Conservation (phyloP, 1,140 invertebrate species). For the Bacillus rossius region DNA sequence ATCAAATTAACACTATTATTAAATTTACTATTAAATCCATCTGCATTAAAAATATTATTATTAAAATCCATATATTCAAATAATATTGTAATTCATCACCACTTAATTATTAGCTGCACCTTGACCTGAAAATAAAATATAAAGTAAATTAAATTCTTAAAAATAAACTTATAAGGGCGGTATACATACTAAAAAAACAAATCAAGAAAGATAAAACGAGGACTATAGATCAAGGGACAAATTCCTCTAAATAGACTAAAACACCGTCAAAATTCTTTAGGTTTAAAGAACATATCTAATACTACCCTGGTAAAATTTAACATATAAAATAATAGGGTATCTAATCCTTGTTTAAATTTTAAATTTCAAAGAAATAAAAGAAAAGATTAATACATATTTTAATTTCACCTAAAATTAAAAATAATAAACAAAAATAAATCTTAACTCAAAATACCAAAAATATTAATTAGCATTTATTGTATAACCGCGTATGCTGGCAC, state of each 20-base stretch:
- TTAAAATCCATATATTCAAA: slow-evolving; percentile 34
- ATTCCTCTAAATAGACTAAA: slow-evolving; percentile 52
- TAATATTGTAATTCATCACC: slow-evolving; percentile 46
- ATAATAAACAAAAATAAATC: slow-evolving; percentile 28
- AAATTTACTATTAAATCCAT: slow-evolving; percentile 51
- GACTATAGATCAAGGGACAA: slow-evolving; percentile 52
- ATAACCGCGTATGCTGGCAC: slow-evolving; percentile 53
- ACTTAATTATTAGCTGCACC: slow-evolving; percentile 48
- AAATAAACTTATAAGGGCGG: slow-evolving; percentile 49
- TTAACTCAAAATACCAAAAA: slow-evolving; percentile 29
- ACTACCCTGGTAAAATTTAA: slow-evolving; percentile 42
- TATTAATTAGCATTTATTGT: slow-evolving; percentile 37
- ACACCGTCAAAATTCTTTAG: slow-evolving; percentile 52
- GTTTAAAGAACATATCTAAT: slow-evolving; percentile 47
- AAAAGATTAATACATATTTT: slow-evolving; percentile 37
- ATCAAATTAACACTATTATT: slow-evolving; percentile 34
- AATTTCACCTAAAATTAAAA: slow-evolving; percentile 29
- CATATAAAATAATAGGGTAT: slow-evolving; percentile 54
- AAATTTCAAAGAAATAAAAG: slow-evolving; percentile 32
- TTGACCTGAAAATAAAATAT: slow-evolving; percentile 50
- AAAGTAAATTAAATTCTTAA: slow-evolving; percentile 45
- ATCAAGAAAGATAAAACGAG: slow-evolving; percentile 47
- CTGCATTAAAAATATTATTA: slow-evolving; percentile 39
- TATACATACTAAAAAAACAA: slow-evolving; percentile 46
- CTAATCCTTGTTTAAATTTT: slow-evolving; percentile 55